These are phyloP conservation scores for Carpatolechia fugitivella DNA, from an alignment of 2,888 invertebrate genomes.

Conservation along the genomic window DNA sequence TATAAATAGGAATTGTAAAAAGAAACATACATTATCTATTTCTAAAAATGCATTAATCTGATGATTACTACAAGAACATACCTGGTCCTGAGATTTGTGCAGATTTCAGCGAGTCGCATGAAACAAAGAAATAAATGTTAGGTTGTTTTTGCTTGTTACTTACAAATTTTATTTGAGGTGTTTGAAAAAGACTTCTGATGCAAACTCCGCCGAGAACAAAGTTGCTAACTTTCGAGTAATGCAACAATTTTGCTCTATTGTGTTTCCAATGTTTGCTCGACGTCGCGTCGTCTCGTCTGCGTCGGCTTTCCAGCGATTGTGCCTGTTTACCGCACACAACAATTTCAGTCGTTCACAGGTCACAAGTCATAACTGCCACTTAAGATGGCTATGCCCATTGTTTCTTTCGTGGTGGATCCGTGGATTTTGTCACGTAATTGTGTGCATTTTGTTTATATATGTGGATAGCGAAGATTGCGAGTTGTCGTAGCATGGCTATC, in stretches of 20 bases:
- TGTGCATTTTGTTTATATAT: conserved; percentile 13
- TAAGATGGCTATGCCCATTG: conserved; percentile 20
- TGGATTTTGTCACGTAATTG: conserved; percentile 32
- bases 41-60: neutral
- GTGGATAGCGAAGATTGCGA: conserved; percentile 19
- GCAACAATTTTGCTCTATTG: conserved; percentile 54
- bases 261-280: conserved; percentile 47
- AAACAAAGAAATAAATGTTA: conserved; percentile 41
- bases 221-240: conserved; percentile 50
- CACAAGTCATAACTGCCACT: conserved; percentile 28
- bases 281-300: too few species aligned
- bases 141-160: neutral
- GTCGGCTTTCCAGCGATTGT: conserved; percentile 57
- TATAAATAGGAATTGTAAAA: conserved; percentile 2
- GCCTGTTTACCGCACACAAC: conserved; percentile 42
- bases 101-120: conserved; percentile 41
- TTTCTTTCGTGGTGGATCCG: conserved; percentile 25
- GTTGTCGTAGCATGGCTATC: conserved; percentile 23
- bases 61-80: conserved; percentile 36
- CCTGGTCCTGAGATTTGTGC: conserved; percentile 58
- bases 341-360: conserved; percentile 40
- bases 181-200: conserved; percentile 2
- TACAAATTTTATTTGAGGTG: neutral
- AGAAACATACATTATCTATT: neutral
- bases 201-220: conserved; percentile 7